Percentiles rank a stretch among this genome's conserved stretches.
phyloP scores from a whole-genome alignment of 2,113 vertebrate genomes.

The Anhinga rufa region DNA sequence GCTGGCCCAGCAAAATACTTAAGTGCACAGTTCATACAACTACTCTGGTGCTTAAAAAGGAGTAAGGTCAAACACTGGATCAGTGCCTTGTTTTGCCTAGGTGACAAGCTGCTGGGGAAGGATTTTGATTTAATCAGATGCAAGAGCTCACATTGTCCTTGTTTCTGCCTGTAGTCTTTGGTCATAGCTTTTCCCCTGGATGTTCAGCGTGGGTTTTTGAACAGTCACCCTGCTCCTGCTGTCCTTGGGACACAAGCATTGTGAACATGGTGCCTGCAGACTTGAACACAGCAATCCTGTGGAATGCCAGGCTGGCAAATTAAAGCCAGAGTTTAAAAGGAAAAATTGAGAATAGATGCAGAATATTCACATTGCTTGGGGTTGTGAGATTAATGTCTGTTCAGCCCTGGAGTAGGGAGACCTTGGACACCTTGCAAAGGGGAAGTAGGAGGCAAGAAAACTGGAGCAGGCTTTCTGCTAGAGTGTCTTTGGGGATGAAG shows the following conservation, averaged over 20 bases:
- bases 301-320: not conserved
- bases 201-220: rapidly evolving
- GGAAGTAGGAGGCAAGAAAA: not conserved
- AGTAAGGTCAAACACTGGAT: not conserved
- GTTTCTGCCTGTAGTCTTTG: not conserved
- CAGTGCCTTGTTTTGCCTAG: rapidly evolving
- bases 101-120: not conserved
- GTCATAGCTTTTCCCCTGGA: not conserved
- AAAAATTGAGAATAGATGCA: not conserved
- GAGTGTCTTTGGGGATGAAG: not conserved
- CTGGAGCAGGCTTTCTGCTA: not conserved
- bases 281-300: not conserved
- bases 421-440: not conserved
- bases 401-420: not conserved
- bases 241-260: not conserved
- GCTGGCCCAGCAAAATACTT: not conserved
- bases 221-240: not conserved
- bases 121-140: not conserved
- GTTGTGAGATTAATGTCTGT: not conserved
- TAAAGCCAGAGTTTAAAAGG: not conserved
- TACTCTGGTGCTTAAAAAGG: not conserved
- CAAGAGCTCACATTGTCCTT: not conserved
- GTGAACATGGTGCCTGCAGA: not conserved
- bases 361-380: not conserved
- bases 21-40: rapidly evolving